A percentile compares a stretch with the other conserved stretches of the same genome.
These are phyloP conservation scores for Merops nubicus DNA, from an alignment of 2,113 vertebrate genomes.

Conservation along the genomic window DNA sequence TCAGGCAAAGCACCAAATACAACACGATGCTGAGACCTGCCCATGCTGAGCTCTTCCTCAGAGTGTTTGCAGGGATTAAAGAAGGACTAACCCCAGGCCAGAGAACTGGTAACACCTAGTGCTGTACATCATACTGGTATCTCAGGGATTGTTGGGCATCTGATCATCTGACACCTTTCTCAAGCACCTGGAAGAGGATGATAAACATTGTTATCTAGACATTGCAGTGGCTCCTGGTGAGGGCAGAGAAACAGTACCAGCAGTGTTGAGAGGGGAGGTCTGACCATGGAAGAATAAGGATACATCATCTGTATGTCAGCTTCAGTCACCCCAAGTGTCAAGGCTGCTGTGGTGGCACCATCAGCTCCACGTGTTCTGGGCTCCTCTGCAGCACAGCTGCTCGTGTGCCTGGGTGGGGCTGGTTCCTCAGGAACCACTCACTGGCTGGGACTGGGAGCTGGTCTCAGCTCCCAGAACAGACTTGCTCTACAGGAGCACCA, in stretches of 20 bases:
- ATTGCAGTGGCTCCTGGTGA: not conserved
- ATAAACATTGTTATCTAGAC: not conserved
- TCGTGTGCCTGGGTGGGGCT: not conserved
- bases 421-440: not conserved
- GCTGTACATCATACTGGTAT: not conserved
- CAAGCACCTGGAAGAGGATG: not conserved
- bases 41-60: not conserved
- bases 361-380: not conserved
- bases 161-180: not conserved
- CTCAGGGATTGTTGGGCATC: not conserved
- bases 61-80: not conserved
- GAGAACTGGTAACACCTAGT: not conserved
- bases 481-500: not conserved
- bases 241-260: not conserved
- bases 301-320: not conserved
- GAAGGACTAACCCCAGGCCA: not conserved
- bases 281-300: not conserved
- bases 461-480: not conserved
- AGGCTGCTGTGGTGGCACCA: not conserved
- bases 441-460: not conserved
- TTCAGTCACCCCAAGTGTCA: not conserved
- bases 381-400: not conserved
- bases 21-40: not conserved
- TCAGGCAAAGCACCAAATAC: not conserved
- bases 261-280: not conserved